Conservation (phyloP, 2,888 invertebrate species). For the Meteorus colon region DNA sequence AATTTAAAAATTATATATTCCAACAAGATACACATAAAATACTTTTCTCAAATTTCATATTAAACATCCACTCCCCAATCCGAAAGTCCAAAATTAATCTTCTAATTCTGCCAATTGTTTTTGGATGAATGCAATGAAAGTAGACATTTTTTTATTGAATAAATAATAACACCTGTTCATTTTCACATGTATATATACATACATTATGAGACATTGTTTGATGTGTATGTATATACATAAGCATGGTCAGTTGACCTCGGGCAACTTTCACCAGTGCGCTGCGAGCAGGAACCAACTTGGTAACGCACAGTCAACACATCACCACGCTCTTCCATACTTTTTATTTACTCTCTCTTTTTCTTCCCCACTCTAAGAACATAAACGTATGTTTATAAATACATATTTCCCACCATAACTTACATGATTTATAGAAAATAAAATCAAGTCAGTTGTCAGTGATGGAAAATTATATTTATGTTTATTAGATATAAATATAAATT, state of each 20-base stretch:
- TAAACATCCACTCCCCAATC: too few species aligned
- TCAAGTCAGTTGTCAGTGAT: neutral
- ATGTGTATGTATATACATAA: slow-evolving; percentile 26
- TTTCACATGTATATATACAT: slow-evolving; percentile 38
- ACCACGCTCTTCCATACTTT: neutral
- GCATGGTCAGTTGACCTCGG: slow-evolving; percentile 62
- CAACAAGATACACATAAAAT: too few species aligned
- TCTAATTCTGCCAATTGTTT: too few species aligned
- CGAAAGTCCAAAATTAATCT: too few species aligned
- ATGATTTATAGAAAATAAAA: neutral
- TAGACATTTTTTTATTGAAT: neutral
- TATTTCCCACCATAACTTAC: neutral
- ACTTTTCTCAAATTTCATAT: too few species aligned
- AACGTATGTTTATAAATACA: neutral
- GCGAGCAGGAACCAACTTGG: slow-evolving; percentile 38
- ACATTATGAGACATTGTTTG: slow-evolving; percentile 30
- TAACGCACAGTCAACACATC: slow-evolving; percentile 49
- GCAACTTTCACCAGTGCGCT: slow-evolving; percentile 65
- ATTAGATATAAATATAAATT: slow-evolving; percentile 11
- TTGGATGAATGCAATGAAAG: too few species aligned
- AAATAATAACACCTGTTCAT: slow-evolving; percentile 3
- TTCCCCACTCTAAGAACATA: neutral
- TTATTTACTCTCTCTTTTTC: slow-evolving; percentile 4
- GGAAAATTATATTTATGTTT: slow-evolving; percentile 1
- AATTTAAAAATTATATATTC: too few species aligned